Base-by-base conservation (phyloP, 2,113 vertebrate genomes). In the Gopherus evgoodei region DNA sequence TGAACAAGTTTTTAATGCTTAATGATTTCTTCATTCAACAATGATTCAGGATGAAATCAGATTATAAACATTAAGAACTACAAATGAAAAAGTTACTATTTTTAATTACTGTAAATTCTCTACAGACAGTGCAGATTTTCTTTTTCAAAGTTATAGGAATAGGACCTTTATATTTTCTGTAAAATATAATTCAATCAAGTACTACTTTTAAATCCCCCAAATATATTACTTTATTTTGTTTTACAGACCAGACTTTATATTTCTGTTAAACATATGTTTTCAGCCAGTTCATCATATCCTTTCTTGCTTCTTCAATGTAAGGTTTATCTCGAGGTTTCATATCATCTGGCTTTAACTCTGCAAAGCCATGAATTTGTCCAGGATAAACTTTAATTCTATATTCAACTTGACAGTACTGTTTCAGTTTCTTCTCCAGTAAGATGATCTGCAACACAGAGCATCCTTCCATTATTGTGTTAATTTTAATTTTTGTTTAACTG, bases 341-440 rank as follows among this genome's bases (percentile, higher is more conserved):
- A 57, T 99, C 99, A 87, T 99, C 99, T 89, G 98, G 98, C 94
- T 99, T 99, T 31, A 99, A 97, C 80, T 99, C 99, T 91, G 99
- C 99, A 94, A 99, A 99, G 4, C 99, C 99, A 12, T 99, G 99
- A 24, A 98, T 99, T 97, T 99, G 99, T 47, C 98, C 98, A 1
- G 99, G 98, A 95, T 99, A 99, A 52, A 99, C 97, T 98, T 99
- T 99, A 92, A 99, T 98, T 95, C 99, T 98, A 90, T 99, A 98
- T 24, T 98, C 97, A 83, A 98, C 98, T 72, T 84, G 98, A 97
- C 99, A 99, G 75, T 99, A 98, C 62, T 98, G 97, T 93, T 99
- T 98, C 88, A 99, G 91, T 52, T 98, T 99, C 90, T 98, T 96
- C 83, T 99, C 98, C 87, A 99, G 88, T 72, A 94, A 44, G 0